Evolutionary conservation across 2,113 vertebrate genomes (phyloP).

Genomic region (Hippocampus comes): DNA sequence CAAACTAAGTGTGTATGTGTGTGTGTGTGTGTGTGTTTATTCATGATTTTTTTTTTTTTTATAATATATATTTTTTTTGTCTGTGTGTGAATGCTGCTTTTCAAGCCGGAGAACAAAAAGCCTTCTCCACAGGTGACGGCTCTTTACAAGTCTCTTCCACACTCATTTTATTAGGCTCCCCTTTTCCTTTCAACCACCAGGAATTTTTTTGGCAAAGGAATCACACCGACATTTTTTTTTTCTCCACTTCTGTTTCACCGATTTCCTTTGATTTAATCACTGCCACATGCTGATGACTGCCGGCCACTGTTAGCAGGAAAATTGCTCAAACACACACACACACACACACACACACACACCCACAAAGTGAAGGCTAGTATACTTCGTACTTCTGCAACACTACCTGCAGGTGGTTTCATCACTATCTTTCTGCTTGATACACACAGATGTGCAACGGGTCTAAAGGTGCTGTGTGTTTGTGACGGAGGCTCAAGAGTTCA

Average conservation of each 20-base stretch:
- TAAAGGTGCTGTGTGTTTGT: slow-evolving; percentile 4
- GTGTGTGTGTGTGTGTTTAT: background rate
- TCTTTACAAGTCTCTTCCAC: slow-evolving; percentile 62
- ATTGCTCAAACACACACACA: slow-evolving; percentile 7
- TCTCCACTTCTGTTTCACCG: slow-evolving; percentile 45
- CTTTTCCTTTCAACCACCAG: slow-evolving; percentile 68
- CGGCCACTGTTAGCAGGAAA: slow-evolving; percentile 72
- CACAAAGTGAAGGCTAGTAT: background rate
- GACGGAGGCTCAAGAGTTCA: background rate
- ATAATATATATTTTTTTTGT: background rate
- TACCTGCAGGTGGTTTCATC: background rate
- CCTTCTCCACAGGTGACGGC: slow-evolving; percentile 66
- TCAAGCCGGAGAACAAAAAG: slow-evolving; percentile 45
- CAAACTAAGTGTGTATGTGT: background rate
- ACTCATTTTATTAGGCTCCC: slow-evolving; percentile 62
- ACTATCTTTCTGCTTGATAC: background rate
- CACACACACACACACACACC: background rate
- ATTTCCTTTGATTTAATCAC: slow-evolving; percentile 81
- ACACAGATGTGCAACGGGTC: background rate
- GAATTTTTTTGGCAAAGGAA: slow-evolving; percentile 60
- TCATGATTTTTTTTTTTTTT: background rate
- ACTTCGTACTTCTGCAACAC: background rate
- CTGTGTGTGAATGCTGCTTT: slow-evolving; percentile 23
- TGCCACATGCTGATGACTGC: slow-evolving; percentile 78
- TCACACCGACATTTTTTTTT: slow-evolving; percentile 48